These are phyloP conservation scores for Rhinolophus sinicus DNA, from an alignment of 2,113 vertebrate genomes.

Conservation along the genomic window DNA sequence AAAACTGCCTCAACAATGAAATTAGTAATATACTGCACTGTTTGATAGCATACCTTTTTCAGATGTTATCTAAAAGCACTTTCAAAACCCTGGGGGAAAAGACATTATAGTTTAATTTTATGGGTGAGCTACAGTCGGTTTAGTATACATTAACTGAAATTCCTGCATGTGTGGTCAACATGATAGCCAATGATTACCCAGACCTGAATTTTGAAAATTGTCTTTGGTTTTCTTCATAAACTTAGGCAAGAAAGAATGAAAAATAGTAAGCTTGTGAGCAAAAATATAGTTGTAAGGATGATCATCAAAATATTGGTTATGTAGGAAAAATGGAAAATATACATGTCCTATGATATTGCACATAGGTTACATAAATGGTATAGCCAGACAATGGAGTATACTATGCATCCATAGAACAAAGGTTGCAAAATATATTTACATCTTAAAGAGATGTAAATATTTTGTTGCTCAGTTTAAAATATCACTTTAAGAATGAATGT, in stretches of 20 bases:
- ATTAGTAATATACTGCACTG: constrained; percentile 50
- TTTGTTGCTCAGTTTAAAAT: not conserved
- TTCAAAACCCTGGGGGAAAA: constrained; percentile 45
- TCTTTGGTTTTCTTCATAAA: not conserved
- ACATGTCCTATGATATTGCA: not conserved
- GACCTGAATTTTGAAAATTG: not conserved
- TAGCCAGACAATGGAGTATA: not conserved
- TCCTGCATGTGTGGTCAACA: not conserved
- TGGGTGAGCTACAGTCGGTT: not conserved
- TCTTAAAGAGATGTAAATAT: not conserved
- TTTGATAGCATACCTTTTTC: constrained; percentile 36
- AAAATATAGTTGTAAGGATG: not conserved
- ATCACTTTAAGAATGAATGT: not conserved
- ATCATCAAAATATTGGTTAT: not conserved
- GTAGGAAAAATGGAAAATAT: not conserved
- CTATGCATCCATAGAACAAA: not conserved
- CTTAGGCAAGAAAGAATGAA: not conserved
- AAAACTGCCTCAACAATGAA: constrained; percentile 50
- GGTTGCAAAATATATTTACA: not conserved
- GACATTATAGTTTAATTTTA: constrained; percentile 59
- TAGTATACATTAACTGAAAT: constrained; percentile 41
- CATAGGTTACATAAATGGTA: not conserved
- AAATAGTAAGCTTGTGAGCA: not conserved
- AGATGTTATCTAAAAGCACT: constrained; percentile 49
- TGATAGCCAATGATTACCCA: constrained; percentile 18